A percentile compares a stretch with the other conserved stretches of the same genome.
phyloP scores from a whole-genome alignment of 1,140 invertebrate genomes.

The Ceratoteleas bidentatus region DNA sequence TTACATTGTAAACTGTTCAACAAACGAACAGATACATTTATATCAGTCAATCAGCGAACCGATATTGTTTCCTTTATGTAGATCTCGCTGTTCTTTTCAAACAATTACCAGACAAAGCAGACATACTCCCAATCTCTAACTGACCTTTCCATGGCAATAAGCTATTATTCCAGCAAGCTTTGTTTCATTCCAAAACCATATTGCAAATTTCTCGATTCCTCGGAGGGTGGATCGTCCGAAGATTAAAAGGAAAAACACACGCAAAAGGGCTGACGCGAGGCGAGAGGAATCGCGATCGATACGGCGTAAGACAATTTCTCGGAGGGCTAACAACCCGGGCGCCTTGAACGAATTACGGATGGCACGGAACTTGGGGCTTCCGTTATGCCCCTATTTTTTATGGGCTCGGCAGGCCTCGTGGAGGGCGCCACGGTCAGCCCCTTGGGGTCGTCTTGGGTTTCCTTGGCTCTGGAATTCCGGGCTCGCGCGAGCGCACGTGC shows the following conservation, averaged over 20 bases:
- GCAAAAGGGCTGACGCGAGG: slow-evolving; percentile 7
- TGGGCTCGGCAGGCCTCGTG: slow-evolving; percentile 59
- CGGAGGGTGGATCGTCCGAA: neutral
- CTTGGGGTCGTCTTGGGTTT: slow-evolving; percentile 67
- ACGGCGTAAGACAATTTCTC: slow-evolving; percentile 66
- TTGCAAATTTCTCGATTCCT: neutral
- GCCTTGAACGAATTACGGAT: slow-evolving; percentile 51
- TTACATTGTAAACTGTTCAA: no score
- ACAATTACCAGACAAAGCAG: no score
- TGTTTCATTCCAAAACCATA: neutral
- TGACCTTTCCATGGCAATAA: no score
- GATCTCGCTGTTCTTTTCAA: no score
- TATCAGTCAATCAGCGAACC: no score
- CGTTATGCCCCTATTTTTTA: slow-evolving; percentile 67
- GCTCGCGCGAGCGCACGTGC: slow-evolving; percentile 31
- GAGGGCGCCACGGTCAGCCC: slow-evolving; percentile 59
- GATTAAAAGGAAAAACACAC: slow-evolving; percentile 4
- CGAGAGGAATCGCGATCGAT: slow-evolving; percentile 4
- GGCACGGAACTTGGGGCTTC: slow-evolving; percentile 53
- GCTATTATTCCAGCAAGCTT: no score
- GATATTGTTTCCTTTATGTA: no score
- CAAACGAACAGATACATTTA: no score
- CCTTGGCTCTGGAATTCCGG: slow-evolving; percentile 61
- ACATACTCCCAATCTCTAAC: no score
- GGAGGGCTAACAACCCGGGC: slow-evolving; percentile 55